Evolutionary conservation across 1,140 invertebrate genomes (phyloP).

Genomic region (Drosophila sproati): DNA sequence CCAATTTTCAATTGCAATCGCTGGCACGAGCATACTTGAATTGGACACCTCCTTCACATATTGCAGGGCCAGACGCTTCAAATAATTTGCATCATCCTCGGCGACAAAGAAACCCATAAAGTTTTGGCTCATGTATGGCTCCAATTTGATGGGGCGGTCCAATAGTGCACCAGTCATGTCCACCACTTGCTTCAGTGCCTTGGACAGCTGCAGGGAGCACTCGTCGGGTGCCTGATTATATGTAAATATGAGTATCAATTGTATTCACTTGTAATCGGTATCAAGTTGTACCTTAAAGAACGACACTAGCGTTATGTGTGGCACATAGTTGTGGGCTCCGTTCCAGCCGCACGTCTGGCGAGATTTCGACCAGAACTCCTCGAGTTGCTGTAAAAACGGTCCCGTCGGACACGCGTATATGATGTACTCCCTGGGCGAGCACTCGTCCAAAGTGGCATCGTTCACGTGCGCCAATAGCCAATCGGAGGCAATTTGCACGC

Average conservation of each 20-base stretch:
- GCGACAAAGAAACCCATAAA: slow-evolving; percentile 95
- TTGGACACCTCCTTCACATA: slow-evolving; percentile 91
- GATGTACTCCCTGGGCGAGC: slow-evolving; percentile 92
- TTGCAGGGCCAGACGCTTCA: slow-evolving; percentile 90
- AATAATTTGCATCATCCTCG: slow-evolving; percentile 90
- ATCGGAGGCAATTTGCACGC: slow-evolving; percentile 94
- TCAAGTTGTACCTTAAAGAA: slow-evolving; percentile 91
- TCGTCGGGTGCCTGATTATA: slow-evolving; percentile 89
- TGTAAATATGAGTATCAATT: not conserved
- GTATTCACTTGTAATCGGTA: not conserved
- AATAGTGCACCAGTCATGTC: slow-evolving; percentile 88
- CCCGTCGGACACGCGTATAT: slow-evolving; percentile 94
- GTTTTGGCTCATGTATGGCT: slow-evolving; percentile 93
- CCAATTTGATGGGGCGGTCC: slow-evolving; percentile 88
- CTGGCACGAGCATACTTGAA: slow-evolving; percentile 86
- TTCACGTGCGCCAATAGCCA: slow-evolving; percentile 95
- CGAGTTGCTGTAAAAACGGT: slow-evolving; percentile 88
- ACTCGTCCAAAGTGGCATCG: slow-evolving; percentile 91
- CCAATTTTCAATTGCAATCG: slow-evolving; percentile 40
- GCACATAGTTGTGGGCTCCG: slow-evolving; percentile 94
- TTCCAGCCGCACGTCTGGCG: slow-evolving; percentile 91
- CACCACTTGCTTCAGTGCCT: slow-evolving; percentile 88
- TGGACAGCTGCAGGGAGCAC: slow-evolving; percentile 88
- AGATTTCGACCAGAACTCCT: slow-evolving; percentile 92
- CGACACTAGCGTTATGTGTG: slow-evolving; percentile 94